Percentiles rank a stretch among this genome's conserved stretches.
Evolutionary conservation across 2,113 vertebrate genomes (phyloP).

Genomic region (Fukomys damarensis): DNA sequence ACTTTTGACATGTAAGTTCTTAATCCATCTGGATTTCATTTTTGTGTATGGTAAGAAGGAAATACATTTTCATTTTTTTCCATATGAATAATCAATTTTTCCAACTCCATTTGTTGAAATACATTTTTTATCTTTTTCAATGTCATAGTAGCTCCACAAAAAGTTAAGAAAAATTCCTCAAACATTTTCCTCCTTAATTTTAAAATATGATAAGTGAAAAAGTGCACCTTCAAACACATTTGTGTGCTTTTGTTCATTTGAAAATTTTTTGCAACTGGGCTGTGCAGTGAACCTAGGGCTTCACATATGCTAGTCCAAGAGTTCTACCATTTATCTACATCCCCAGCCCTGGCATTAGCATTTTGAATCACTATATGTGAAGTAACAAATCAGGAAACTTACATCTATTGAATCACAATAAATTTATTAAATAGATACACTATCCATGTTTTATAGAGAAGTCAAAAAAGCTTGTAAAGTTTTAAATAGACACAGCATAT

Average conservation of each 20-base stretch:
- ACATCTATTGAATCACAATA: neutral
- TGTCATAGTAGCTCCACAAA: neutral
- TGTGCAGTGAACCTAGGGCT: neutral
- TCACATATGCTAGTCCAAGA: neutral
- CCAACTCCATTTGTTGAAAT: conserved; percentile 58
- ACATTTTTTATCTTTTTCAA: conserved; percentile 55
- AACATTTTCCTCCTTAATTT: neutral
- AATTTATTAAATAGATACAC: neutral
- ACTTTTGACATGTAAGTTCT: conserved; percentile 75
- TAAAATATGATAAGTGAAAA: neutral
- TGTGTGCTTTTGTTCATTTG: neutral
- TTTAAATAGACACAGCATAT: neutral
- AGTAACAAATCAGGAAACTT: neutral
- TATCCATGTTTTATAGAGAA: neutral
- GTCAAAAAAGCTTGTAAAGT: neutral
- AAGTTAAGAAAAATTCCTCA: neutral
- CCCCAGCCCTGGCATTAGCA: neutral
- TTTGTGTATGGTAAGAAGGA: conserved; percentile 68
- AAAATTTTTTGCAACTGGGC: neutral
- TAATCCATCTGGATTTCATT: conserved; percentile 79
- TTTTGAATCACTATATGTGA: neutral
- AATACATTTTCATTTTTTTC: conserved; percentile 77
- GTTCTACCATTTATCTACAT: neutral
- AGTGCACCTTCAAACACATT: neutral
- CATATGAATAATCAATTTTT: conserved; percentile 71